A percentile compares a stretch with the other conserved stretches of the same genome.
phyloP scores from a whole-genome alignment of 1,140 invertebrate species.

The Oryzaephilus surinamensis region DNA sequence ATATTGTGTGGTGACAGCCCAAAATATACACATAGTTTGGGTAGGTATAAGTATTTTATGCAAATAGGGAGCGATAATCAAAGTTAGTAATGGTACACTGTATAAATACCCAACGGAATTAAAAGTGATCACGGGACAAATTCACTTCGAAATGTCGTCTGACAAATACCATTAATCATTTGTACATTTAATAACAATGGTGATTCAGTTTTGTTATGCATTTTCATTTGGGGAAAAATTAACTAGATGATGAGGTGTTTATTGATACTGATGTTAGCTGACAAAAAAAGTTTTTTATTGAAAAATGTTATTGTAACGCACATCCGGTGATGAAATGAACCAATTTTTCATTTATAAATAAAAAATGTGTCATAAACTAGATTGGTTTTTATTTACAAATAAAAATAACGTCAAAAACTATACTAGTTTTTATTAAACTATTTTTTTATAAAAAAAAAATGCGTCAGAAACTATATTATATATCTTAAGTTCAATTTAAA shows the following conservation, averaged over 20 bases:
- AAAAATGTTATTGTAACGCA: not conserved
- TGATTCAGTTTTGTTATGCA: too few relatives aligned
- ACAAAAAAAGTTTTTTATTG: not conserved
- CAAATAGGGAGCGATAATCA: conserved; percentile 1
- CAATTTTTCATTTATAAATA: too few relatives aligned
- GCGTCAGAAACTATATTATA: too few relatives aligned
- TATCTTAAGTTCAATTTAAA: too few relatives aligned
- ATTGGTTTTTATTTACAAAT: too few relatives aligned
- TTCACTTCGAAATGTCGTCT: conserved; percentile 20
- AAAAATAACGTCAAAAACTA: too few relatives aligned
- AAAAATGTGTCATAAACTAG: too few relatives aligned
- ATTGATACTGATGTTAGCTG: not conserved
- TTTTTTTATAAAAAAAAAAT: too few relatives aligned
- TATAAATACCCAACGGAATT: conserved; percentile 14
- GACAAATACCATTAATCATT: conserved; percentile 24
- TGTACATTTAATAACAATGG: conserved; percentile 2
- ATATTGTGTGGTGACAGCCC: conserved; percentile 11
- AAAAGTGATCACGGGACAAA: conserved; percentile 23
- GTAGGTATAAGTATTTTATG: conserved; percentile 13
- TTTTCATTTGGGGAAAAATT: too few relatives aligned
- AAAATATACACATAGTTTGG: conserved; percentile 14
- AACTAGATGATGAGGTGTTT: not conserved
- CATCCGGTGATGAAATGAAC: not conserved
- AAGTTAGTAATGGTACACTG: not conserved
- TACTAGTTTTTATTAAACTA: too few relatives aligned